A percentile compares a stretch with the other conserved stretches of the same genome.
Evolutionary conservation across 2,888 invertebrate genomes (phyloP).

Genomic region (Tortricodes alternella): DNA sequence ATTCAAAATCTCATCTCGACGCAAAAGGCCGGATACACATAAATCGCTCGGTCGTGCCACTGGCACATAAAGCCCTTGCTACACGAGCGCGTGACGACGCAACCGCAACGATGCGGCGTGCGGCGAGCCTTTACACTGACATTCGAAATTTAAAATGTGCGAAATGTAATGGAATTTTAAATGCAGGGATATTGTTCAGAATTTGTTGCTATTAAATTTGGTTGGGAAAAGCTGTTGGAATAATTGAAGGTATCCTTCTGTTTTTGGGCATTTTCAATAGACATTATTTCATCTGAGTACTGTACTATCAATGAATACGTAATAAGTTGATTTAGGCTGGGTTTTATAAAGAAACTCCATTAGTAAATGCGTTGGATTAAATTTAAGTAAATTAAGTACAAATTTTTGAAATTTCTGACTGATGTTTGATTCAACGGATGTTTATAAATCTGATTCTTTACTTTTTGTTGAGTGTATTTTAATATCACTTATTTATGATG

Average conservation of each 20-base stretch:
- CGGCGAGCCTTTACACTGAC: conserved; percentile 15
- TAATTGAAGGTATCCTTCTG: no score
- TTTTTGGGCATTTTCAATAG: no score
- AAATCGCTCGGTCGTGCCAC: neutral
- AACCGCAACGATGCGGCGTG: conserved; percentile 30
- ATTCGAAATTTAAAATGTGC: conserved; percentile 11
- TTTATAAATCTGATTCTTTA: no score
- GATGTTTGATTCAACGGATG: no score
- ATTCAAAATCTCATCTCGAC: conserved; percentile 1
- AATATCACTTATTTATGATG: no score
- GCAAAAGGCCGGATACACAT: conserved; percentile 9
- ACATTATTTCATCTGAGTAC: neutral
- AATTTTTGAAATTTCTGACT: no score
- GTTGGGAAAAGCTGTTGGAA: neutral
- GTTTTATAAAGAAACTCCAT: no score
- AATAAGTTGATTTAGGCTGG: no score
- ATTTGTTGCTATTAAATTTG: conserved; percentile 6
- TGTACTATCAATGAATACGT: no score
- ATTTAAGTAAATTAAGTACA: no score
- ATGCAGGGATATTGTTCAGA: neutral
- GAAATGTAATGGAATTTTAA: neutral
- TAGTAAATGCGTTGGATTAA: no score
- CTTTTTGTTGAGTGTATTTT: no score
- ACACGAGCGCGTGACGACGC: conserved; percentile 8
- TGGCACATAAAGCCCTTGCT: conserved; percentile 10